These are phyloP conservation scores for Carabus problematicus DNA, from an alignment of 2,888 invertebrate genomes.

Conservation along the genomic window DNA sequence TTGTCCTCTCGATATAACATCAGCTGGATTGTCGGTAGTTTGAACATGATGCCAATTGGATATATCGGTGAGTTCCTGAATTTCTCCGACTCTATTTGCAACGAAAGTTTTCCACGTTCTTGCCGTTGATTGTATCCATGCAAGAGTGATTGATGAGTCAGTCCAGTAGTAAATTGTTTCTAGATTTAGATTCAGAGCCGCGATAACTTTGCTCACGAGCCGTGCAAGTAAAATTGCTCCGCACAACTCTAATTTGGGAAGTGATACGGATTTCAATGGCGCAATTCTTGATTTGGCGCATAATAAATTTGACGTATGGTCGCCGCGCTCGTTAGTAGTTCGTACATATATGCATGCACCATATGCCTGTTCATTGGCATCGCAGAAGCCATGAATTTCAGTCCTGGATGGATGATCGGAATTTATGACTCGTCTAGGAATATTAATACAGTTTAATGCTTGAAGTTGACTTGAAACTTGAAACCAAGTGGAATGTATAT, in stretches of 20 bases:
- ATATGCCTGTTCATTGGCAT: constrained; percentile 46
- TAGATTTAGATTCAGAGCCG: constrained; percentile 19
- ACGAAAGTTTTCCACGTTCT: constrained; percentile 44
- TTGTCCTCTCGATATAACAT: constrained; percentile 43
- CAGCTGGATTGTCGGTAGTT: constrained; percentile 43
- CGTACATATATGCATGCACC: constrained; percentile 45
- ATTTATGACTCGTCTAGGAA: not conserved
- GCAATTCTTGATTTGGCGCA: constrained; percentile 22
- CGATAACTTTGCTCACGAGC: constrained; percentile 40
- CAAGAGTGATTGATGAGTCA: constrained; percentile 49
- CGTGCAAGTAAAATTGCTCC: constrained; percentile 47
- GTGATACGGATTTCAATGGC: constrained; percentile 23
- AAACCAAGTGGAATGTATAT: constrained; percentile 13
- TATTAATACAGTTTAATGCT: too few relatives aligned
- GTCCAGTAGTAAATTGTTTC: constrained; percentile 44
- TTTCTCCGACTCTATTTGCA: constrained; percentile 42
- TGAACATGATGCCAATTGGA: constrained; percentile 44
- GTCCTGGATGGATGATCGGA: not conserved
- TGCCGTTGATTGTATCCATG: constrained; percentile 30
- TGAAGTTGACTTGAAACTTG: not conserved
- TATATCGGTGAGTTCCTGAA: constrained; percentile 32
- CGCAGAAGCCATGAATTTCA: constrained; percentile 46
- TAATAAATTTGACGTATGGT: constrained; percentile 3
- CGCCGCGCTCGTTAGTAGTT: constrained; percentile 12
- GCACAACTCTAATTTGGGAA: constrained; percentile 49